Evolutionary conservation across 2,113 vertebrate genomes (phyloP).

Genomic region (Orthonyx spaldingii): DNA sequence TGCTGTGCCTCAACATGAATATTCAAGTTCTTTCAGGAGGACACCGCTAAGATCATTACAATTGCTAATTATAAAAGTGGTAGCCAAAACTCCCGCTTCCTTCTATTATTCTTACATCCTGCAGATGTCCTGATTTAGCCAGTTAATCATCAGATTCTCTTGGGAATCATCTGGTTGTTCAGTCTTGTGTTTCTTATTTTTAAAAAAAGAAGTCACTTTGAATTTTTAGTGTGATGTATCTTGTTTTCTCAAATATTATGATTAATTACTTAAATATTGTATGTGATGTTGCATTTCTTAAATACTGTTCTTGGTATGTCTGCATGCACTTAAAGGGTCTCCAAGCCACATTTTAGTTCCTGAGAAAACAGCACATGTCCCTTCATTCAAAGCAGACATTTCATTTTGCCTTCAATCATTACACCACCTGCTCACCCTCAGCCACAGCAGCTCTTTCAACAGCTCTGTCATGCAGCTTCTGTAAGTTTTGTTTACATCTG

Average conservation of each 20-base stretch:
- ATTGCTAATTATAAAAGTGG: constrained; percentile 72
- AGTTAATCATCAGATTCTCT: constrained; percentile 56
- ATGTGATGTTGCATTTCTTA: constrained; percentile 3
- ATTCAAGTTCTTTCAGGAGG: constrained; percentile 46
- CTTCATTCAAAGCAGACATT: not conserved
- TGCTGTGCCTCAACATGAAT: constrained; percentile 8
- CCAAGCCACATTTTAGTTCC: not conserved
- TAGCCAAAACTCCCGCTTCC: constrained; percentile 63
- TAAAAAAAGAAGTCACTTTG: not conserved
- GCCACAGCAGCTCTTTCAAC: not conserved
- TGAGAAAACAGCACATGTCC: not conserved
- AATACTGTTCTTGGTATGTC: not conserved
- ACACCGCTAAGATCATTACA: constrained; percentile 54
- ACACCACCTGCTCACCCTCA: constrained; percentile 1
- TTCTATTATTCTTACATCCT: constrained; percentile 75
- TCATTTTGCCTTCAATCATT: not conserved
- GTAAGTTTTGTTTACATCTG: not conserved
- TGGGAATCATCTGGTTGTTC: constrained; percentile 46
- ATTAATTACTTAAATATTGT: constrained; percentile 4
- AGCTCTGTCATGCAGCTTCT: not conserved
- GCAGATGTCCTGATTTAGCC: constrained; percentile 72
- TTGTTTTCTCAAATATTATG: not conserved
- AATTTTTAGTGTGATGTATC: not conserved
- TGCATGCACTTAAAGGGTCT: not conserved
- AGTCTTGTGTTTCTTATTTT: not conserved